Conservation (phyloP, 2,888 invertebrate genomes). For the Sinelater perroti region DNA sequence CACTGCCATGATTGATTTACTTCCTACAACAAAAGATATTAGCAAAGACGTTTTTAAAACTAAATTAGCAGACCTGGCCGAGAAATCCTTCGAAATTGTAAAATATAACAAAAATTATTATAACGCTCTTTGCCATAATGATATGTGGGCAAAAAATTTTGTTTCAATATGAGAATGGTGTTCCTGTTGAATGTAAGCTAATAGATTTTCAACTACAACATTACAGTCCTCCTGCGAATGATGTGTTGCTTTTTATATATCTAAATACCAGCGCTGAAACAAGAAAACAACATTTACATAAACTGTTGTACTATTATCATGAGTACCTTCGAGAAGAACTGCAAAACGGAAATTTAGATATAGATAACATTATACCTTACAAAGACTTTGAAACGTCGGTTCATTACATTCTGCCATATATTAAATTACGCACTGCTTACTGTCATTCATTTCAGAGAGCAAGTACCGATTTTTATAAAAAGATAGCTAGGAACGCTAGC, state of each 20-base stretch:
- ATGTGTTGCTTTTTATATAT: conserved; percentile 61
- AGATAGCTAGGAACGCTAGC: neutral
- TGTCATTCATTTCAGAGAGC: conserved; percentile 17
- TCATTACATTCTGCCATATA: conserved; percentile 35
- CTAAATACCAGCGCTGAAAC: conserved; percentile 39
- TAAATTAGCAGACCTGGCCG: conserved; percentile 24
- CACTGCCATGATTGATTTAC: conserved; percentile 24
- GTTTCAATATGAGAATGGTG: conserved; percentile 44
- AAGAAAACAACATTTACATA: conserved; percentile 38
- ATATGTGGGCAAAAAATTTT: conserved; percentile 53
- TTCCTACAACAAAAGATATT: conserved; percentile 28
- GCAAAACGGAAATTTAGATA: conserved; percentile 25
- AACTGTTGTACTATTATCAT: conserved; percentile 40
- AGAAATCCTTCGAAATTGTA: conserved; percentile 47
- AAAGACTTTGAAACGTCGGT: conserved; percentile 31
- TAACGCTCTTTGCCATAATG: conserved; percentile 56
- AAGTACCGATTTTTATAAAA: conserved; percentile 19
- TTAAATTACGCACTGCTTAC: conserved; percentile 36
- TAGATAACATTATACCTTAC: conserved; percentile 22
- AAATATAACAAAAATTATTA: conserved; percentile 53
- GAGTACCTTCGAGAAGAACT: conserved; percentile 27
- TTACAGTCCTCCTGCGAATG: conserved; percentile 72
- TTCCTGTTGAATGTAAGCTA: conserved; percentile 46
- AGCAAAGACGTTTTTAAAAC: conserved; percentile 28
- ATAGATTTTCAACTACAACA: conserved; percentile 53